Conservation (phyloP, 2,113 vertebrate genomes). For the Brachirus orientalis region DNA sequence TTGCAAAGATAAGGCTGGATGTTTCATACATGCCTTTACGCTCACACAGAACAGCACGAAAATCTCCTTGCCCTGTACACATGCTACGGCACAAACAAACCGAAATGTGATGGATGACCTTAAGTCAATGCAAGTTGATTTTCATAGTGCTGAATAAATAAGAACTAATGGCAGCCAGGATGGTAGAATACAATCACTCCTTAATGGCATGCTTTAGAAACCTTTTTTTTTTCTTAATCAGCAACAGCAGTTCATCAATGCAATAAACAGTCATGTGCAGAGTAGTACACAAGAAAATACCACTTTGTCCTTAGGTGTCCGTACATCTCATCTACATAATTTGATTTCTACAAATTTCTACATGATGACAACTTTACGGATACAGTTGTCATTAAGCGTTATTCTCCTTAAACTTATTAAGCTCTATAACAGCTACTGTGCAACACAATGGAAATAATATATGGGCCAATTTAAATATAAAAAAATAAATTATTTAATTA, state of each 20-base stretch:
- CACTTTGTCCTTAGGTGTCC: neutral
- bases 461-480: too few species aligned
- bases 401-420: too few species aligned
- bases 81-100: neutral
- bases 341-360: too few species aligned
- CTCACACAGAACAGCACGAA: neutral
- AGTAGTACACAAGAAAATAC: neutral
- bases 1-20: too few species aligned
- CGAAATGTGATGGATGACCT: constrained; percentile 8
- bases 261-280: constrained; percentile 4
- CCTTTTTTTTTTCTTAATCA: neutral
- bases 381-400: neutral
- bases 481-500: neutral
- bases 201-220: constrained; percentile 19
- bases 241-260: constrained; percentile 10
- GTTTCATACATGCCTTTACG: neutral
- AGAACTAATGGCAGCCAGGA: constrained; percentile 16
- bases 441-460: neutral
- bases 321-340: neutral
- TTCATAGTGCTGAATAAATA: constrained; percentile 20
- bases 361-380: too few species aligned
- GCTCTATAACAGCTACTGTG: neutral
- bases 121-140: neutral
- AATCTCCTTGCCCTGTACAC: neutral
- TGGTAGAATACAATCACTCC: constrained; percentile 27